Base-by-base conservation (phyloP, 2,113 vertebrate species). In the Myotis davidii region DNA sequence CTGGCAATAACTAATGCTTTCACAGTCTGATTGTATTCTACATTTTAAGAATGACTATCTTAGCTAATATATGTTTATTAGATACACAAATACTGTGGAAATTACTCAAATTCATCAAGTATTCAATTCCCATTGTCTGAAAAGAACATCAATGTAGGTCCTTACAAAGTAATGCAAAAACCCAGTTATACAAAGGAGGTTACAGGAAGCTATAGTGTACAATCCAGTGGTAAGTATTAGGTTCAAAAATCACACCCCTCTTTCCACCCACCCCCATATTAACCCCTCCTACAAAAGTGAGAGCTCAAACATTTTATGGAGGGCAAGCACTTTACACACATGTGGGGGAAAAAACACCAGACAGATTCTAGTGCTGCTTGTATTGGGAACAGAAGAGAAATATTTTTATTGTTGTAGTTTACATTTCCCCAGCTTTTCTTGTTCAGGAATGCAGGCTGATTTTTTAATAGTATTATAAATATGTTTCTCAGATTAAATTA, bases 31-130 rank as follows among this genome's bases (percentile, higher is more conserved):
- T 4, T 78, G 7, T 4, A 20, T n/a, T 25, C 0, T 90, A 16
- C 21, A 59, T 74, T 64, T 88, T 59, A 88, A 50, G 18, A 74
- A 82, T 65, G 18, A 52, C 18, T 48, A 21, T 74, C 86, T 86
- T 42, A 74, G 32, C 18, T 76, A 69, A 86, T 74, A 54, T 0
- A 34, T 89, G 27, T 82, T 79, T 89, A 79, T 23, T 69, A 56
- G 69, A 78, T 50, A 73, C 1, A 64, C 1, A 74, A 42, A 79
- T 34, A 88, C 9, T 81, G 21, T 48, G 59, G 50, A 92, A 91
- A 72, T 88, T 86, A 74, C 37, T 84, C 42, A 56, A 85, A 93
- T 94, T 70, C 29, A 90, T 69, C 48, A 94, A 92, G 54, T 61
- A 34, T 27, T 82, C 56, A 67, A 59, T 78, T 94, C 25, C 3